phyloP scores from a whole-genome alignment of 1,140 invertebrate genomes.

The Limonius californicus region DNA sequence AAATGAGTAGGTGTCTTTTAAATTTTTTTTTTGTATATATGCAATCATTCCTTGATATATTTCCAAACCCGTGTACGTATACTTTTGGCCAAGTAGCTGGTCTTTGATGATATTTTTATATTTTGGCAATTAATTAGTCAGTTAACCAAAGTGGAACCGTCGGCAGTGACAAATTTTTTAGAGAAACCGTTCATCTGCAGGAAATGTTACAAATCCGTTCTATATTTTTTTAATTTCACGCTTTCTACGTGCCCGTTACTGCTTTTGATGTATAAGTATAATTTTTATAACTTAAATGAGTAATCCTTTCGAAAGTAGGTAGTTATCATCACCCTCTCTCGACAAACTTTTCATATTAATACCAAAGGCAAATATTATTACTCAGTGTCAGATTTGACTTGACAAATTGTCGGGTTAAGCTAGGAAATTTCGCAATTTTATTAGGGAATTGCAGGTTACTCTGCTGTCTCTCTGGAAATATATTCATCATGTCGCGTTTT shows the following conservation, averaged over 20 bases:
- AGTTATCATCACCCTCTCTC: neutral
- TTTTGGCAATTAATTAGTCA: too few species aligned
- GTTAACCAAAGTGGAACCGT: too few species aligned
- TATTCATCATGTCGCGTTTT: too few species aligned
- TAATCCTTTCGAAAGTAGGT: conserved; percentile 1
- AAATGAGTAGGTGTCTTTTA: too few species aligned
- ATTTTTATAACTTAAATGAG: conserved; percentile 1
- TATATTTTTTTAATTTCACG: neutral
- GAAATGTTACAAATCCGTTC: neutral
- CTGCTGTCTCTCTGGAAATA: neutral
- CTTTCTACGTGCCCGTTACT: neutral
- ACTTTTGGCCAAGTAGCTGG: too few species aligned
- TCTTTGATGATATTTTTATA: too few species aligned
- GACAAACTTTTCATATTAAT: neutral
- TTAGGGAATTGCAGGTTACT: neutral
- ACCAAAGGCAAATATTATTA: neutral
- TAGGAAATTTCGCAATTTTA: neutral
- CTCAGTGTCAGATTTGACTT: neutral
- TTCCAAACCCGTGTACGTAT: too few species aligned
- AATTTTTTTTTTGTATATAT: too few species aligned
- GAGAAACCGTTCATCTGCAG: too few species aligned
- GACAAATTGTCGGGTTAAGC: neutral
- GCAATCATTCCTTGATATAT: too few species aligned
- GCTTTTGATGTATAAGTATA: neutral
- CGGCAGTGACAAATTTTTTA: too few species aligned